phyloP scores from a whole-genome alignment of 1,140 invertebrate species.

The Temnothorax longispinosus region DNA sequence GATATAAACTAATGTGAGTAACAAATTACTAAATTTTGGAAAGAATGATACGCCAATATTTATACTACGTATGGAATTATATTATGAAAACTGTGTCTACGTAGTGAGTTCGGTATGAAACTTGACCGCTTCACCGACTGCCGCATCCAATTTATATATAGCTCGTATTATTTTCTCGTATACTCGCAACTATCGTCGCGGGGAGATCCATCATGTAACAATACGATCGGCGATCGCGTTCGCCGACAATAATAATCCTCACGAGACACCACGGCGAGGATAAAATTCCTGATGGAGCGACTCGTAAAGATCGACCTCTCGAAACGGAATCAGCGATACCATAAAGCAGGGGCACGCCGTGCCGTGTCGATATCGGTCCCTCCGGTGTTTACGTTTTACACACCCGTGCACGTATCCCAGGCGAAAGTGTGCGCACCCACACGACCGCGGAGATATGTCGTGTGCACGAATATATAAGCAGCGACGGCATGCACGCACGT shows the following conservation, averaged over 20 bases:
- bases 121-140: not conserved
- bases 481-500: conserved; percentile 43
- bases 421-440: conserved; percentile 51
- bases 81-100: not conserved
- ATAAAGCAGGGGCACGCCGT: conserved; percentile 67
- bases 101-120: not conserved
- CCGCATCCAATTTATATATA: not conserved
- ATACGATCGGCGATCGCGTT: conserved; percentile 25
- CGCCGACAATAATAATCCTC: conserved; percentile 13
- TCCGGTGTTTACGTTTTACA: conserved; percentile 68
- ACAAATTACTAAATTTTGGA: not conserved
- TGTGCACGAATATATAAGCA: not conserved
- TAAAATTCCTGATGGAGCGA: conserved; percentile 40
- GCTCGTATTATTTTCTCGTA: not conserved
- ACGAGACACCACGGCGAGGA: not conserved
- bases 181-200: not conserved
- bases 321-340: conserved; percentile 59
- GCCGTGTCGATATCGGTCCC: conserved; percentile 65
- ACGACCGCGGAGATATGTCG: conserved; percentile 8
- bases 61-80: not conserved
- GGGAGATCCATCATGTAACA: conserved; percentile 14
- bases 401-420: conserved; percentile 52
- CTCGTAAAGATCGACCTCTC: conserved; percentile 62
- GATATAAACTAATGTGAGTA: not conserved
- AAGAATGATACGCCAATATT: not conserved